Conservation (phyloP, 2,888 invertebrate genomes). For the Pogonocherus hispidulus region DNA sequence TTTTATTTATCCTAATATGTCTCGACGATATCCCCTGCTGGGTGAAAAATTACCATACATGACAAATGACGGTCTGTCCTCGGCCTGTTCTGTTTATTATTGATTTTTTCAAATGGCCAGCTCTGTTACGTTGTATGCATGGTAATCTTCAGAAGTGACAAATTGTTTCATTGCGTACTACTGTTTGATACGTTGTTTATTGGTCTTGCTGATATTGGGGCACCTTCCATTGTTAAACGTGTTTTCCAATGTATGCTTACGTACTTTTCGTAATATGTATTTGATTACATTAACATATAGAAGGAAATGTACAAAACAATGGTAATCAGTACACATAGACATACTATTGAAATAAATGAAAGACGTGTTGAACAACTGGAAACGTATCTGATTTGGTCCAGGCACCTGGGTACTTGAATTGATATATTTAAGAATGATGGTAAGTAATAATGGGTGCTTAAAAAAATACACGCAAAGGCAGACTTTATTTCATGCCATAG, state of each 20-base stretch:
- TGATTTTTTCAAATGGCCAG: neutral
- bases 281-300: too few relatives aligned
- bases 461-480: too few relatives aligned
- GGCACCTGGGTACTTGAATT: too few relatives aligned
- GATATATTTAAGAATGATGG: too few relatives aligned
- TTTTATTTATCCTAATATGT: neutral
- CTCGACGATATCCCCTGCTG: neutral
- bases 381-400: too few relatives aligned
- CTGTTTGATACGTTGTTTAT: neutral
- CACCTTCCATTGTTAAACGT: neutral
- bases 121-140: neutral
- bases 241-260: neutral
- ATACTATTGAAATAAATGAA: too few relatives aligned
- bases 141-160: neutral
- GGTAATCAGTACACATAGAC: too few relatives aligned
- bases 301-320: too few relatives aligned
- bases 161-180: neutral
- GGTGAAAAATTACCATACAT: slow-evolving; percentile 1
- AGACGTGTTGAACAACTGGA: too few relatives aligned
- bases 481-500: too few relatives aligned
- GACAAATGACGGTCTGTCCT: neutral
- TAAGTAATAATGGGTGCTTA: too few relatives aligned
- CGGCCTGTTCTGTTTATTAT: neutral
- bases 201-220: neutral
- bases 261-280: too few relatives aligned